These are phyloP conservation scores for Anodontia alba DNA, from an alignment of 2,888 invertebrate genomes.

Conservation along the genomic window DNA sequence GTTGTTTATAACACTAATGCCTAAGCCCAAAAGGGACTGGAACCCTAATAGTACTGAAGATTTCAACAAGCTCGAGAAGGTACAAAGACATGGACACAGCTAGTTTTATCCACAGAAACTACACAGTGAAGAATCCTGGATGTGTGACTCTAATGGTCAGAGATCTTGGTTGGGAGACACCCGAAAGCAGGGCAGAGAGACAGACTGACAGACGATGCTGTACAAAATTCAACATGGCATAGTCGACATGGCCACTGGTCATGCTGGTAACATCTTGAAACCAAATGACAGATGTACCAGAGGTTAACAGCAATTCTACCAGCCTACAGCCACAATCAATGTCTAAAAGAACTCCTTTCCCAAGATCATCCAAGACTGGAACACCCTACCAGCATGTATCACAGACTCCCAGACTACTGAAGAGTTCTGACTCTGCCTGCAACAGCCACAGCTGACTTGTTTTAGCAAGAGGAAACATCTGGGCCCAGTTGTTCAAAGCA, in stretches of 20 bases:
- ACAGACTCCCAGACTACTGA: too few relatives aligned
- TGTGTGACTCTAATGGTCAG: constrained; percentile 1
- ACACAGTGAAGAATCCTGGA: not conserved
- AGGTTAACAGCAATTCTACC: not conserved
- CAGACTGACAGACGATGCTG: not conserved
- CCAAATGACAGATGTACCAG: not conserved
- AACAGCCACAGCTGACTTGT: too few relatives aligned
- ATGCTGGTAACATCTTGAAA: not conserved
- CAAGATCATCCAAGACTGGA: not conserved
- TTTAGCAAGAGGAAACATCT: too few relatives aligned
- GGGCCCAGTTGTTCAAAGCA: too few relatives aligned
- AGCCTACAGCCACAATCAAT: too few relatives aligned
- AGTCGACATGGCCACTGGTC: not conserved
- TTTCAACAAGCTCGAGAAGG: not conserved
- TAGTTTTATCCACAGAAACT: not conserved
- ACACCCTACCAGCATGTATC: too few relatives aligned
- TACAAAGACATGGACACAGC: constrained; percentile 1
- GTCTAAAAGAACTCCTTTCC: too few relatives aligned
- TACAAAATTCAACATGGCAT: not conserved
- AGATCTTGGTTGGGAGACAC: not conserved
- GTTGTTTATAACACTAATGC: too few relatives aligned
- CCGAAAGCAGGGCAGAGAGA: not conserved
- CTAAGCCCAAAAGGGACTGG: too few relatives aligned
- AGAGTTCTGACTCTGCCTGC: too few relatives aligned
- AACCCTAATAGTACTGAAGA: not conserved